Percentiles rank a stretch among this genome's conserved stretches.
These are phyloP conservation scores for Xiphophorus birchmanni DNA, from an alignment of 2,797 vertebrate species.

Conservation along the genomic window DNA sequence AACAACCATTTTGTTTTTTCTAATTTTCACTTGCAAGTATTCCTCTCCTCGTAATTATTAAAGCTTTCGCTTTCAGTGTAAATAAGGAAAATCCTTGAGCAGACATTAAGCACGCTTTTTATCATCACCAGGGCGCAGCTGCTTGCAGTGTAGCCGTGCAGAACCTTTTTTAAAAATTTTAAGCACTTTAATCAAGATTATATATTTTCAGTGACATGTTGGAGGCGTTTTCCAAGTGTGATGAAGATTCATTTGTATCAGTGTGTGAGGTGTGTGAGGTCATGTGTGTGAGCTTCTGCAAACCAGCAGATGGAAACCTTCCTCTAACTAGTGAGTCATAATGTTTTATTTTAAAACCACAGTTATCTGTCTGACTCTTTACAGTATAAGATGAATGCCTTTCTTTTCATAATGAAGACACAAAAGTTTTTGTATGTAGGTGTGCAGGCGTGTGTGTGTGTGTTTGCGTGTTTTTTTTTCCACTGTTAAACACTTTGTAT, in stretches of 20 bases:
- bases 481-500: background rate
- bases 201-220: background rate
- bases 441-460: no score
- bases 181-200: background rate
- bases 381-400: background rate
- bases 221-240: background rate
- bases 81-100: background rate
- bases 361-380: background rate
- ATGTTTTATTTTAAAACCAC: background rate
- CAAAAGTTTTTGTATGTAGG: no score
- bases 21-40: background rate
- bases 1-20: background rate
- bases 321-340: background rate
- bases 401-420: background rate
- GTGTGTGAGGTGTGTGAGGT: background rate
- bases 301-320: constrained; percentile 6
- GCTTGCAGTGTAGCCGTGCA: background rate
- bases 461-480: no score
- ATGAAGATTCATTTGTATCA: background rate
- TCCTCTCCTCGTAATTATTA: background rate
- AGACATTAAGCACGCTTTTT: background rate
- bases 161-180: background rate
- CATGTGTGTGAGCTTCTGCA: background rate
- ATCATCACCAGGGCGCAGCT: background rate
- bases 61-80: background rate